phyloP scores from a whole-genome alignment of 2,888 invertebrate genomes.

The Acanthococcus lagerstroemiae region DNA sequence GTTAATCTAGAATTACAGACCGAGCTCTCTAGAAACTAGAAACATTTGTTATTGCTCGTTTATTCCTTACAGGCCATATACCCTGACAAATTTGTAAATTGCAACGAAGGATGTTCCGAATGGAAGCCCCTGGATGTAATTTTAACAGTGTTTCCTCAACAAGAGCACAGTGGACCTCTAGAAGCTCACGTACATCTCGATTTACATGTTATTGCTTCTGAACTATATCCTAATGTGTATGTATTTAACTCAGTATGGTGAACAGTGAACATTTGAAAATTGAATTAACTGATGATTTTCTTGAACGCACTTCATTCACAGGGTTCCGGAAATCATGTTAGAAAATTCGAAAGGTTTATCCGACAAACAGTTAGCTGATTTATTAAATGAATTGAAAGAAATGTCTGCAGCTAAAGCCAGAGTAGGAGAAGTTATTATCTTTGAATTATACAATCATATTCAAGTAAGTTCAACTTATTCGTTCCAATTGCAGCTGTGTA shows the following conservation, averaged over 20 bases:
- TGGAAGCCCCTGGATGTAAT: slow-evolving; percentile 67
- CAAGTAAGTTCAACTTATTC: slow-evolving; percentile 44
- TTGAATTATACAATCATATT: slow-evolving; percentile 65
- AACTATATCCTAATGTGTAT: slow-evolving; percentile 72
- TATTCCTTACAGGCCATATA: slow-evolving; percentile 57
- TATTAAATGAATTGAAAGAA: slow-evolving; percentile 52
- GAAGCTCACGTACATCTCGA: slow-evolving; percentile 63
- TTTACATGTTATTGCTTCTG: slow-evolving; percentile 62
- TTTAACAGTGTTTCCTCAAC: slow-evolving; percentile 63
- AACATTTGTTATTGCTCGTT: slow-evolving; percentile 5
- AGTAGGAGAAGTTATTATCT: slow-evolving; percentile 78
- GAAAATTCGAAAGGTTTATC: slow-evolving; percentile 72
- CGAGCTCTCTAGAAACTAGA: neutral
- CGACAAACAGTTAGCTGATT: slow-evolving; percentile 51
- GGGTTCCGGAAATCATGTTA: slow-evolving; percentile 58
- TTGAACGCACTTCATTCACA: slow-evolving; percentile 40
- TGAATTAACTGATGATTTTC: neutral
- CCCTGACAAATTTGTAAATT: slow-evolving; percentile 57
- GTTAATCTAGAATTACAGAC: neutral
- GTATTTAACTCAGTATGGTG: slow-evolving; percentile 39
- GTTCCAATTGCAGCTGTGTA: neutral
- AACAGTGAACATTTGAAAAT: neutral
- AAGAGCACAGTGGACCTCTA: slow-evolving; percentile 57
- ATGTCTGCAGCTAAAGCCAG: slow-evolving; percentile 48
- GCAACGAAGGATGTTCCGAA: slow-evolving; percentile 46